Evolutionary conservation across 2,797 vertebrate genomes (phyloP).

Genomic region (Melanotaenia maccullochi): DNA sequence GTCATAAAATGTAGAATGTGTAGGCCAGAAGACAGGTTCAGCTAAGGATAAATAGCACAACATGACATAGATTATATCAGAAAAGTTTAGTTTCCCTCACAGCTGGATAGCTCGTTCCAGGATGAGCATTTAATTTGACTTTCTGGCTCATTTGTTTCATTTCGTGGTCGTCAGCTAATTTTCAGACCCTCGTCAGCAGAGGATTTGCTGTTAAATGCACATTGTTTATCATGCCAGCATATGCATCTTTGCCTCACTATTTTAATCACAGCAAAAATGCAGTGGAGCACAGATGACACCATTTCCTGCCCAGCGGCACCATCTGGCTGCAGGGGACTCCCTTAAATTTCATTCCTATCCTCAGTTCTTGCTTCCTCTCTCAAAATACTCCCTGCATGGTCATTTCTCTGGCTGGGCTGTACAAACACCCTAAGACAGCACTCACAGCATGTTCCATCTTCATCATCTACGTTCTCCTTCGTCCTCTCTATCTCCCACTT

Average conservation of each 20-base stretch:
- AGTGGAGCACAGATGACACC: constrained; percentile 49
- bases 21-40: neutral
- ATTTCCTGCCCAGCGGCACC: constrained; percentile 74
- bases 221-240: constrained; percentile 53
- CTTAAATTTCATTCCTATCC: constrained; percentile 45
- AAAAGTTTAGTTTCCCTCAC: constrained; percentile 31
- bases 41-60: constrained; percentile 20
- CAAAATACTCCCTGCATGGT: constrained; percentile 38
- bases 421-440: constrained; percentile 59
- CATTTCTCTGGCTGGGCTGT: constrained; percentile 49
- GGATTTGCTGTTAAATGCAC: constrained; percentile 50
- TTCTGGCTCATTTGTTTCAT: constrained; percentile 64
- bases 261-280: constrained; percentile 58
- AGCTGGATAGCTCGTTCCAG: constrained; percentile 45
- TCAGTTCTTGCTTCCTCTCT: constrained; percentile 32
- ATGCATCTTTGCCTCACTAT: constrained; percentile 43
- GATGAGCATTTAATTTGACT: constrained; percentile 60
- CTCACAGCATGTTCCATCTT: constrained; percentile 45
- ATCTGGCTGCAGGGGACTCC: constrained; percentile 68
- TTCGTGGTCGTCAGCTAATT: constrained; percentile 59
- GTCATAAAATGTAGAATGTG: constrained; percentile 2
- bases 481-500: constrained; percentile 3
- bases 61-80: constrained; percentile 19
- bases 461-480: constrained; percentile 15
- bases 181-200: constrained; percentile 34